Conservation (phyloP, 2,797 vertebrate species). For the Rhincodon typus region DNA sequence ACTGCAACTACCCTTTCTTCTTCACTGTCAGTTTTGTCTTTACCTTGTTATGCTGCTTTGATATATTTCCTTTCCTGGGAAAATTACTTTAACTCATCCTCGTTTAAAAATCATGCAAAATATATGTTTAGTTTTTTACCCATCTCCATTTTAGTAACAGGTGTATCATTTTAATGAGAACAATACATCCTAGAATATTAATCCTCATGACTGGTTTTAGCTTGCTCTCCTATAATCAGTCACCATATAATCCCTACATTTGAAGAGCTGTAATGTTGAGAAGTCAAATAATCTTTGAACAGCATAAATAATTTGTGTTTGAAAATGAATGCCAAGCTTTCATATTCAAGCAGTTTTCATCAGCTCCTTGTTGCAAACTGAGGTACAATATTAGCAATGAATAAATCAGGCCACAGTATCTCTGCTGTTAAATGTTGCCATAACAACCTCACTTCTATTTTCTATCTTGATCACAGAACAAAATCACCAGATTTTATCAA, state of each 20-base stretch:
- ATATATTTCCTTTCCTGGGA: background rate
- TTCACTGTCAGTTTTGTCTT: background rate
- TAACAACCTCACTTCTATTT: constrained; percentile 41
- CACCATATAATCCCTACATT: background rate
- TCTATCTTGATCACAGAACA: constrained; percentile 47
- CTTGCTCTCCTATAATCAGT: background rate
- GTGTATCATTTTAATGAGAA: background rate
- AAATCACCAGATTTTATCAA: constrained; percentile 45
- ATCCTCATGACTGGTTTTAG: background rate
- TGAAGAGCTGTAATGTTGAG: background rate
- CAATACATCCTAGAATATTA: background rate
- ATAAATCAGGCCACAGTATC: constrained; percentile 45
- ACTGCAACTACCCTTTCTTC: background rate
- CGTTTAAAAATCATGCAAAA: background rate
- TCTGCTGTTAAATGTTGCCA: constrained; percentile 39
- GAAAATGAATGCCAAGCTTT: background rate
- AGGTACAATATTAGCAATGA: constrained; percentile 40
- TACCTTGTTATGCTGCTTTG: background rate
- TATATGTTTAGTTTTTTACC: background rate
- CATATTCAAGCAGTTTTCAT: background rate
- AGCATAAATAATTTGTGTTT: background rate
- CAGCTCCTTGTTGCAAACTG: background rate
- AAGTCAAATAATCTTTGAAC: background rate
- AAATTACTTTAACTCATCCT: background rate
- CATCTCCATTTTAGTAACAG: background rate